phyloP scores from a whole-genome alignment of 2,888 invertebrate genomes.

The Drosophila borborema region DNA sequence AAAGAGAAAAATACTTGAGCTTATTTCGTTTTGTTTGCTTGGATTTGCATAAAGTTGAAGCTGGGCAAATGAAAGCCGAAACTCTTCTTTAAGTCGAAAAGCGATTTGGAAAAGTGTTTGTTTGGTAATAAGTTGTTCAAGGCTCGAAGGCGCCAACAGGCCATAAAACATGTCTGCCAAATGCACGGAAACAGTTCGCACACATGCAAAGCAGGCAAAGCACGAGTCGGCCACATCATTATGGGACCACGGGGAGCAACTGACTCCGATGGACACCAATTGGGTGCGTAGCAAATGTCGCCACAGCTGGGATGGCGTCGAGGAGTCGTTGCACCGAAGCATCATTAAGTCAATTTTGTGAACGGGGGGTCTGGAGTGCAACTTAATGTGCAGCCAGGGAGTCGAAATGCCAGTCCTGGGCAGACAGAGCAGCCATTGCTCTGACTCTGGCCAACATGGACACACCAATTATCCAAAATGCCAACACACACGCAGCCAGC shows the following conservation, averaged over 20 bases:
- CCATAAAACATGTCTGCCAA: constrained; percentile 43
- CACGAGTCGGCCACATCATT: constrained; percentile 79
- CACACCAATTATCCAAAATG: constrained; percentile 74
- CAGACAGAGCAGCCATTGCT: constrained; percentile 26
- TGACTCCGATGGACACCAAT: constrained; percentile 43
- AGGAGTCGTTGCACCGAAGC: constrained; percentile 49
- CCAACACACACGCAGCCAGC: constrained; percentile 46
- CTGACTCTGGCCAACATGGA: constrained; percentile 51
- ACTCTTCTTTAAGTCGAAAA: not conserved
- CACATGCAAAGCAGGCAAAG: constrained; percentile 49
- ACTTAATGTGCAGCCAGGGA: constrained; percentile 78
- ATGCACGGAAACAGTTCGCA: constrained; percentile 38
- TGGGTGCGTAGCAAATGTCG: constrained; percentile 52
- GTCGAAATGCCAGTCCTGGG: constrained; percentile 11
- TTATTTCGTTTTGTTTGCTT: not conserved
- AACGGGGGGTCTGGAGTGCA: constrained; percentile 52
- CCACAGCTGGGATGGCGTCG: constrained; percentile 30
- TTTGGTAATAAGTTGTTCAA: constrained; percentile 16
- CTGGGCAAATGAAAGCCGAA: not conserved
- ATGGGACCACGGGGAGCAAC: constrained; percentile 79
- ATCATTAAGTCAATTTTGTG: constrained; percentile 82
- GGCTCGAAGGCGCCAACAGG: constrained; percentile 41
- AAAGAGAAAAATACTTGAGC: not conserved
- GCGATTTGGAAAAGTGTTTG: constrained; percentile 17
- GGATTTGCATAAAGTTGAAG: not conserved